Evolutionary conservation across 2,113 vertebrate genomes (phyloP), one percentile per base, ranked within the genome.

Genomic region (Oceanites oceanicus): DNA sequence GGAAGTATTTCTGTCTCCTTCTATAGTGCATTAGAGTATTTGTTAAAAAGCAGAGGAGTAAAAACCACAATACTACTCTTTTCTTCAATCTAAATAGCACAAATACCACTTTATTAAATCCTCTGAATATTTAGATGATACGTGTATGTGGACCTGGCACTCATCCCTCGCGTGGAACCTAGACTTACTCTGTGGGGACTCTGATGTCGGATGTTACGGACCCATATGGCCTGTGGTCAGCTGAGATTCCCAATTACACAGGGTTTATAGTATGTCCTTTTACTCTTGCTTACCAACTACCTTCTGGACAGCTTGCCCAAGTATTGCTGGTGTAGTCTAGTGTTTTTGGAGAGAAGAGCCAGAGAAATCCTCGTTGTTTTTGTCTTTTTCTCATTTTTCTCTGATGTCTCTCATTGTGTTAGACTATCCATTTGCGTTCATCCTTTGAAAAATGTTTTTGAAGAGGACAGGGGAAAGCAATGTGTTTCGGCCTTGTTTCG

Each of bases 111-210:
- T 18, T 25, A n/a, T 50, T 71, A 23, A 79, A 34, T 72, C 27
- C 36, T 67, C 53, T 58, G 59, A 62, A 7, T 40, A 11, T 52
- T 62, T 62, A 12, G 9, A 19, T 45, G 45, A 2, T 47, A 13
- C 2, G 1, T 36, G 6, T n/a, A 11, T 45, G 3, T 15, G 16
- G 59, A 26, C 36, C 23, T 42, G 63, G 32, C 40, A 10, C 36
- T 66, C n/a, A 4, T 20, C 18, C 50, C 63, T 50, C 3, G 0
- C 23, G 0, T 55, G 36, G 40, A 53, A 40, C 40, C 12, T 7
- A 11, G 0, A 11, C 13, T 0, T 15, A 14, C 15, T 13, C 1
- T 8, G 10, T 30, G 23, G 19, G 11, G 2, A 3, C 36, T 32
- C 58, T 32, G 44, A 8, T 34, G 7, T 11, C 3, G 15, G 14